Conservation (phyloP, 2,888 invertebrate genomes). For the Acanthosoma haemorrhoidale region DNA sequence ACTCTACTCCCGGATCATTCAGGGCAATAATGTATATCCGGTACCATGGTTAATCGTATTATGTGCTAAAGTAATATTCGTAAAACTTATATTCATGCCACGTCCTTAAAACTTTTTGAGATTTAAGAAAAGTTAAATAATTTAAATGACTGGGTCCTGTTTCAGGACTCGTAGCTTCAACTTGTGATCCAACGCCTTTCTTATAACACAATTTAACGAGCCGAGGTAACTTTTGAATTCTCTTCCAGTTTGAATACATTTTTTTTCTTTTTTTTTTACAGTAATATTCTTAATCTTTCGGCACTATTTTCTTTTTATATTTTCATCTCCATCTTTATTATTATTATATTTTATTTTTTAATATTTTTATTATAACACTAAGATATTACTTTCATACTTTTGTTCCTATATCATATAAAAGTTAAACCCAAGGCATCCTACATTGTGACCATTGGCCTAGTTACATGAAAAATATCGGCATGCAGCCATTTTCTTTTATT, state of each 20-base stretch:
- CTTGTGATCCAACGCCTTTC: conserved; percentile 42
- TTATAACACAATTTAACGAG: conserved; percentile 37
- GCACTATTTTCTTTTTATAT: conserved; percentile 28
- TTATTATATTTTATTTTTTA: conserved; percentile 9
- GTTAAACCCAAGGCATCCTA: conserved; percentile 19
- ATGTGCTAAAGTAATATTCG: background rate
- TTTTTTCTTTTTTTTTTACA: conserved; percentile 11
- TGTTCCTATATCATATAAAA: conserved; percentile 2
- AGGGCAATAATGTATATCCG: too few relatives aligned
- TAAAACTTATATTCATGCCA: background rate
- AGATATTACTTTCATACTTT: background rate
- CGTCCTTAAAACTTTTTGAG: background rate
- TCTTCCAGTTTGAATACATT: conserved; percentile 15
- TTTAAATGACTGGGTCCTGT: conserved; percentile 39
- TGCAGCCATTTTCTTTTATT: background rate
- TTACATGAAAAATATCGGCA: background rate
- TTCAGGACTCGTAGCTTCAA: conserved; percentile 44
- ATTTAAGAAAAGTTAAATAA: background rate
- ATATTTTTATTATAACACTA: background rate
- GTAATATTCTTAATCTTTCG: conserved; percentile 28
- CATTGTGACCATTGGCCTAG: conserved; percentile 17
- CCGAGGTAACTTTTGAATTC: conserved; percentile 38
- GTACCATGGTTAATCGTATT: too few relatives aligned
- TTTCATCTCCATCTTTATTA: conserved; percentile 16
- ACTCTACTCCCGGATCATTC: too few relatives aligned